Evolutionary conservation across 2,888 invertebrate species (phyloP).

Genomic region (Eubasilissa splendida): DNA sequence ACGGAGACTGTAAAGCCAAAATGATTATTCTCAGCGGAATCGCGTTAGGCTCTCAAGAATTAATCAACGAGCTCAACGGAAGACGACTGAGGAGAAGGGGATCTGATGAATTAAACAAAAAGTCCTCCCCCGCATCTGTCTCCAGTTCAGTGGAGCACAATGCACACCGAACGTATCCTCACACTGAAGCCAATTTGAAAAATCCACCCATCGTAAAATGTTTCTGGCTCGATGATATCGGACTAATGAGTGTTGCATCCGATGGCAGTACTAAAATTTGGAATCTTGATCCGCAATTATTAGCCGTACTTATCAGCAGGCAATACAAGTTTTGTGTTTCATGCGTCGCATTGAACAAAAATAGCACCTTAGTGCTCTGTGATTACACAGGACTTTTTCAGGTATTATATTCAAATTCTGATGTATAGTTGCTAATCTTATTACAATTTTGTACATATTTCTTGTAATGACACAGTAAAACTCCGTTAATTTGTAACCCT

Average conservation of each 20-base stretch:
- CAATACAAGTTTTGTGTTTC: conserved; percentile 64
- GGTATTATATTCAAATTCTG: conserved; percentile 60
- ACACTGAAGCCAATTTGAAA: conserved; percentile 63
- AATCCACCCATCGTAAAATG: conserved; percentile 65
- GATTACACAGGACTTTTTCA: conserved; percentile 66
- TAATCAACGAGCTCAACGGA: conserved; percentile 69
- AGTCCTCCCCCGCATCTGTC: conserved; percentile 44
- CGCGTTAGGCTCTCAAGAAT: conserved; percentile 69
- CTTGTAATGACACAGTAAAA: no score
- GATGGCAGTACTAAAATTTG: conserved; percentile 68
- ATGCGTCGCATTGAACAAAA: conserved; percentile 64
- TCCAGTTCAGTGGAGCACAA: conserved; percentile 33
- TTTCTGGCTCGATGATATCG: conserved; percentile 64
- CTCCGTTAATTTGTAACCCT: no score
- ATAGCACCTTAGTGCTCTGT: conserved; percentile 66
- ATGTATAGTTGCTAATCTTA: no score
- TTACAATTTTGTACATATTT: no score
- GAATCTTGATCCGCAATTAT: conserved; percentile 63
- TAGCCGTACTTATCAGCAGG: conserved; percentile 65
- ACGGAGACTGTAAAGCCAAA: conserved; percentile 65
- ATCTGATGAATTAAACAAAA: conserved; percentile 16
- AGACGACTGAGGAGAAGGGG: conserved; percentile 35
- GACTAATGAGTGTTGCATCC: conserved; percentile 66
- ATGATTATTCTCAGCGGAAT: conserved; percentile 68
- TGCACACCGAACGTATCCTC: conserved; percentile 62